A percentile compares a stretch with the other conserved stretches of the same genome.
These are phyloP conservation scores for Drosophila bocki DNA, from an alignment of 1,140 invertebrate genomes.

Conservation along the genomic window DNA sequence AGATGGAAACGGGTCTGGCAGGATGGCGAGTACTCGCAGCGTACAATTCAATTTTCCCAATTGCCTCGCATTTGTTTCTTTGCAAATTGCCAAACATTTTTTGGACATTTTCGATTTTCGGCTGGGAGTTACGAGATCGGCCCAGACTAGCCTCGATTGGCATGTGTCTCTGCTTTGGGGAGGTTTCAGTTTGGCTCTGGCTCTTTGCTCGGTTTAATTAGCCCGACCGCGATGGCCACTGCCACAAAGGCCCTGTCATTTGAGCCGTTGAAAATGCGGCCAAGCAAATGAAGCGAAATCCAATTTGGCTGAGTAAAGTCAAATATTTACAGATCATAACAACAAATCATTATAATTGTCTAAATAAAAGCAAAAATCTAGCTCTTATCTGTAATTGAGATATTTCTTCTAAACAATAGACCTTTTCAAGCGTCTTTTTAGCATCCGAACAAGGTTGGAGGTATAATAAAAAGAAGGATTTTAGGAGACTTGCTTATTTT, in stretches of 20 bases:
- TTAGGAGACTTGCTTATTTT: background rate
- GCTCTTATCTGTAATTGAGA: too few relatives aligned
- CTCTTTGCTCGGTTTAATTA: constrained; percentile 53
- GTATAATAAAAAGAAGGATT: background rate
- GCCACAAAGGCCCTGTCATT: constrained; percentile 20
- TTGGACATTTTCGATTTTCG: constrained; percentile 61
- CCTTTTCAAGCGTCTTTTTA: background rate
- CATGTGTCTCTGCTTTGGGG: constrained; percentile 58
- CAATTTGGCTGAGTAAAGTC: background rate
- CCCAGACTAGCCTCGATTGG: constrained; percentile 47
- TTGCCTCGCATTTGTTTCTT: constrained; percentile 58
- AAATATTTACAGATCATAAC: background rate
- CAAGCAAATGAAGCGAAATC: background rate
- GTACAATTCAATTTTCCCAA: constrained; percentile 71
- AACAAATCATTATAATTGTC: too few relatives aligned
- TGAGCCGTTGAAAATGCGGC: background rate
- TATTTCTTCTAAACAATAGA: background rate
- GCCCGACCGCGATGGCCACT: constrained; percentile 21
- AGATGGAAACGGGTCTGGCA: constrained; percentile 73
- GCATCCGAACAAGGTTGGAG: background rate
- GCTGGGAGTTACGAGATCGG: constrained; percentile 20
- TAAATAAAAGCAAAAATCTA: background rate
- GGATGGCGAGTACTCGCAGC: constrained; percentile 49
- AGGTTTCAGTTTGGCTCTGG: constrained; percentile 17
- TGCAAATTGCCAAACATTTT: constrained; percentile 66